Conservation (phyloP, 2,888 invertebrate species). For the Hyles lineata region DNA sequence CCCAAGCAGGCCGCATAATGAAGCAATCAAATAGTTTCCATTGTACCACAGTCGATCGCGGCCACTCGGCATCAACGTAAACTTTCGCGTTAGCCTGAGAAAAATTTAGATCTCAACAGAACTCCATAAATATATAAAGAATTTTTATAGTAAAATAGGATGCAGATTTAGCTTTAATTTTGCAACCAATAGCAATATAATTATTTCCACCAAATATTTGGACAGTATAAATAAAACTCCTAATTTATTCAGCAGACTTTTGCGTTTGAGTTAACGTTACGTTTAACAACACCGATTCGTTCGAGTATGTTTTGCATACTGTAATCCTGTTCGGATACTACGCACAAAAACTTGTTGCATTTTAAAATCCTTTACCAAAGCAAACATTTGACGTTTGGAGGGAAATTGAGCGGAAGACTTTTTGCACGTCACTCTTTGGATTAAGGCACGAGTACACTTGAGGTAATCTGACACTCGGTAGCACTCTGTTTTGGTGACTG, state of each 20-base stretch:
- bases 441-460: conserved; percentile 53
- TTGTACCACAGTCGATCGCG: conserved; percentile 62
- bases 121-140: background rate
- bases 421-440: conserved; percentile 62
- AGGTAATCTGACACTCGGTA: conserved; percentile 63
- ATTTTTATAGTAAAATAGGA: background rate
- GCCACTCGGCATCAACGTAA: conserved; percentile 48
- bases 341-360: conserved; percentile 80
- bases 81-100: conserved; percentile 48
- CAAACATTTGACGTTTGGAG: conserved; percentile 81
- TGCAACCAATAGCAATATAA: background rate
- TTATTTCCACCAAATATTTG: background rate
- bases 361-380: conserved; percentile 81
- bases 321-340: conserved; percentile 68
- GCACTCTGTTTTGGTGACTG: conserved; percentile 51
- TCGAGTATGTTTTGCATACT: conserved; percentile 73
- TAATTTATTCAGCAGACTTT: conserved; percentile 35
- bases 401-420: conserved; percentile 77
- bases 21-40: conserved; percentile 82
- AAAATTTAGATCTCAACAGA: background rate
- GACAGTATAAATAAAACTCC: conserved; percentile 19
- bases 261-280: conserved; percentile 40
- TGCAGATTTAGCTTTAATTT: background rate
- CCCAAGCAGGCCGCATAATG: conserved; percentile 78
- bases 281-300: conserved; percentile 49